Base-by-base conservation (phyloP, 2,797 vertebrate species). In the Yasuhikotakia modesta region DNA sequence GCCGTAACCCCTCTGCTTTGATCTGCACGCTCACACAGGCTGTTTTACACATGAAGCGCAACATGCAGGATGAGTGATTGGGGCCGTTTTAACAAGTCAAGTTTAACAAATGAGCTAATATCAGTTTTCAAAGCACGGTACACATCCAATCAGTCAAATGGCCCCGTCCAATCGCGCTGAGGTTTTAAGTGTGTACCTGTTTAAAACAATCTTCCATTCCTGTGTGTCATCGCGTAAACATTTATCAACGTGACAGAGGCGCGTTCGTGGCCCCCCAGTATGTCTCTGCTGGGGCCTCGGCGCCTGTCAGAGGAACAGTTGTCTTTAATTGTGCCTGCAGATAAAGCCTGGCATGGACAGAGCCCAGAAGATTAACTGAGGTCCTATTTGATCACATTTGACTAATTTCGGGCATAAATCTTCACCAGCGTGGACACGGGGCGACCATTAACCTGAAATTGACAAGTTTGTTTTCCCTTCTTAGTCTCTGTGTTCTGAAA, bases 331-430 rank as follows among this genome's bases (percentile, higher is more conserved):
- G 92, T 89, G 88, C 90, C 91, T 87, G 88, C 64, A 93, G 93
- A 94, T 94, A 94, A 92, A 91, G 89, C 85, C 88, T 87, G 91
- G 88, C 90, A 88, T 92, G 93, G 92, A 90, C 89, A 90, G 91
- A 93, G 91, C 91, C 88, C 87, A 84, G 89, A 91, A 92, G 91
- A 94, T 93, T 93, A 93, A 94, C 93, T 94, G 90, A 90, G 89
- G 87, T 91, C 91, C 91, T 93, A 92, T 95, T 95, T 95, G 93
- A 95, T 95, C 93, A 93, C 91, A 94, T 95, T 95, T 95, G 92
- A 94, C 94, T 95, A 94, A 95, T 95, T 95, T 95, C 92, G 89
- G 89, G 88, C 90, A 94, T 94, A 95, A 95, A 94, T 95, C 94
- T 95, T 95, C 92, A 92, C 88, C 90, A 83, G 72, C 82, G 87